These are phyloP conservation scores for Aurelia sp. DNA, from an alignment of 30 jellyfish, hydroid and myxozoan genomes.

Conservation along the genomic window DNA sequence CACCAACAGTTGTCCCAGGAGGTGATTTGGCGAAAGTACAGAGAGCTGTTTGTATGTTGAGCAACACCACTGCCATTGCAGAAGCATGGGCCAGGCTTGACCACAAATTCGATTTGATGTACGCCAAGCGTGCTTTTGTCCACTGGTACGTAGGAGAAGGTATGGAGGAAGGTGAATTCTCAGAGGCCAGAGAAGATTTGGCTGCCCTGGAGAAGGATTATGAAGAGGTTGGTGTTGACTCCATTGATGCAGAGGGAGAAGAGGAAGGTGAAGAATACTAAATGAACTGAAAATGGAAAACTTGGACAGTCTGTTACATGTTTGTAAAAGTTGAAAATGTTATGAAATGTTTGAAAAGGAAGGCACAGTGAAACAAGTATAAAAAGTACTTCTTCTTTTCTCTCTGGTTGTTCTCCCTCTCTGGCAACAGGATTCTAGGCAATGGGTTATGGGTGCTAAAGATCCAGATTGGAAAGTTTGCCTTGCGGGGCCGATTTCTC, in stretches of 20 bases:
- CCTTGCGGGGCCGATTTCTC: no score
- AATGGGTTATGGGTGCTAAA: no score
- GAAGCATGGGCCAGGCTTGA: conserved; percentile 99
- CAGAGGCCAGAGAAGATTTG: conserved; percentile 98
- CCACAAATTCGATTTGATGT: conserved; percentile 93
- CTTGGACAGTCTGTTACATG: background rate
- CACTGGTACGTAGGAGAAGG: conserved; percentile 99
- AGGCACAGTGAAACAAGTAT: no score
- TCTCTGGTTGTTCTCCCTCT: no score
- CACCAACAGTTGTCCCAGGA: conserved; percentile 99
- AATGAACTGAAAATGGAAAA: background rate
- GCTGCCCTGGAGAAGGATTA: conserved; percentile 98
- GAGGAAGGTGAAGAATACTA: conserved; percentile 95
- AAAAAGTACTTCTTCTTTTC: no score
- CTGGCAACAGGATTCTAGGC: no score
- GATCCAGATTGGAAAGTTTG: no score
- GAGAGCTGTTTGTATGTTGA: conserved; percentile 98
- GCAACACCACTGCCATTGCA: conserved; percentile 99
- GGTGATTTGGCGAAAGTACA: conserved; percentile 96
- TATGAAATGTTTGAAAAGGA: background rate
- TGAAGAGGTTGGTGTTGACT: conserved; percentile 98
- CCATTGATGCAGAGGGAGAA: conserved; percentile 88
- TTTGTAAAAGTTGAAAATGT: conserved; percentile 4
- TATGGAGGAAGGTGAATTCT: conserved; percentile 99
- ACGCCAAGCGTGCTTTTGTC: conserved; percentile 97